A percentile compares a stretch with the other conserved stretches of the same genome.
phyloP scores from a whole-genome alignment of 2,113 vertebrate genomes.

The Marmota flaviventris region DNA sequence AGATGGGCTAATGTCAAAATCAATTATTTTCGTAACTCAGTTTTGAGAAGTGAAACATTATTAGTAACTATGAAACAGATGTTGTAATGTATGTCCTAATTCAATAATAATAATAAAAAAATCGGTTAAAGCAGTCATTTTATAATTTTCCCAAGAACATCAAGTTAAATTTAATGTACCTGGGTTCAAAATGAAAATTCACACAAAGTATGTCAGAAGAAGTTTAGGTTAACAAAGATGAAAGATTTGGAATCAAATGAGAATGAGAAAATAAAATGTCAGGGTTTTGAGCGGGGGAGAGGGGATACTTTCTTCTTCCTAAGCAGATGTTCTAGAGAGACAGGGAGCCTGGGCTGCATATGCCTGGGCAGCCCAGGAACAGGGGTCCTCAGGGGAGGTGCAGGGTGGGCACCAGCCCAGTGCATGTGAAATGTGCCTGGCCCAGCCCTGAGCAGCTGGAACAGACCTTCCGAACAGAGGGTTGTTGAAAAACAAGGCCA shows the following conservation, averaged over 20 bases:
- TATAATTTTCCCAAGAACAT: conserved; percentile 68
- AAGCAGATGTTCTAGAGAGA: conserved; percentile 48
- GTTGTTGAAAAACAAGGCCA: not conserved
- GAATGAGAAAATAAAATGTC: conserved; percentile 44
- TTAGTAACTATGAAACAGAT: conserved; percentile 81
- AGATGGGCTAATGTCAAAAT: conserved; percentile 81
- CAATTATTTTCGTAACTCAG: conserved; percentile 80
- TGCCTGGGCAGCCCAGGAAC: not conserved
- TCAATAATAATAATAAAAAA: conserved; percentile 61
- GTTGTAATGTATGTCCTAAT: conserved; percentile 78
- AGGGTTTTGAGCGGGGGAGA: not conserved
- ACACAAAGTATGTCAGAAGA: not conserved
- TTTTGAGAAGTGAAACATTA: conserved; percentile 77
- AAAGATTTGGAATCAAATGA: conserved; percentile 45
- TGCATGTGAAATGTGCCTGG: not conserved
- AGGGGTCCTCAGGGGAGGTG: no score
- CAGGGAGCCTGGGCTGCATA: not conserved
- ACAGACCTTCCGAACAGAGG: no score
- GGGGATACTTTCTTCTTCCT: not conserved
- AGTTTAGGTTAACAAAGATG: conserved; percentile 44
- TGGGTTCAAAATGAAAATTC: conserved; percentile 66
- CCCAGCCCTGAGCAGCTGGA: no score
- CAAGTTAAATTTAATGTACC: conserved; percentile 51
- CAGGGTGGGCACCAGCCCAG: not conserved
- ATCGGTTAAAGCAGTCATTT: conserved; percentile 47